Conservation (phyloP, 2,113 vertebrate genomes). For the Bettongia penicillata region DNA sequence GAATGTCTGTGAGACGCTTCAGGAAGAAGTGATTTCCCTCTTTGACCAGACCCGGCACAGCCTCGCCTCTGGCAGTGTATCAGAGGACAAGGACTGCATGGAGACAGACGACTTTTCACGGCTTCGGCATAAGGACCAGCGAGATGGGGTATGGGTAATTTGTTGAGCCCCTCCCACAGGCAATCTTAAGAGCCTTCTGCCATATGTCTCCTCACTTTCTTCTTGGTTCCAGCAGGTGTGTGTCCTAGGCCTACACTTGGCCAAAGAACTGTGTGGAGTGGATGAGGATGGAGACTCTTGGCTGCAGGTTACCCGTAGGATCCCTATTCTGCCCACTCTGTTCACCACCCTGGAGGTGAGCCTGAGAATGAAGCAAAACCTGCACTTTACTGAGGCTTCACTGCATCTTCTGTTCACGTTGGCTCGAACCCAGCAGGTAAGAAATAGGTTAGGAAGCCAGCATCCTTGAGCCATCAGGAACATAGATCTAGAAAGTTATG, state of each 20-base stretch:
- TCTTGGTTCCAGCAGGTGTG: constrained; percentile 88
- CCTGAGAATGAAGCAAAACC: constrained; percentile 94
- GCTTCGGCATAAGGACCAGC: constrained; percentile 92
- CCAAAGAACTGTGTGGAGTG: constrained; percentile 95
- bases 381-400: constrained; percentile 95
- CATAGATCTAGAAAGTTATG: neutral
- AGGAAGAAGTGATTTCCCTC: constrained; percentile 92
- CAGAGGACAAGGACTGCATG: constrained; percentile 97
- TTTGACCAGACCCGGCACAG: constrained; percentile 92
- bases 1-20: constrained; percentile 94
- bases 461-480: neutral
- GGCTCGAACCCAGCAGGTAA: constrained; percentile 95
- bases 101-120: constrained; percentile 91
- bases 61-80: constrained; percentile 75
- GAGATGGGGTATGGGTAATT: constrained; percentile 89
- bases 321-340: constrained; percentile 93
- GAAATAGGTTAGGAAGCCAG: neutral
- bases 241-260: constrained; percentile 94
- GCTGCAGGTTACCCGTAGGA: constrained; percentile 92
- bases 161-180: neutral
- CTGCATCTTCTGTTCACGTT: constrained; percentile 95
- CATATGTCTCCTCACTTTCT: neutral
- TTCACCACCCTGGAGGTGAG: constrained; percentile 94
- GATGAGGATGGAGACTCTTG: constrained; percentile 95
- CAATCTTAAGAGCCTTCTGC: neutral